Evolutionary conservation across 1,140 invertebrate species (phyloP).

Genomic region (Drosophila oshimai): DNA sequence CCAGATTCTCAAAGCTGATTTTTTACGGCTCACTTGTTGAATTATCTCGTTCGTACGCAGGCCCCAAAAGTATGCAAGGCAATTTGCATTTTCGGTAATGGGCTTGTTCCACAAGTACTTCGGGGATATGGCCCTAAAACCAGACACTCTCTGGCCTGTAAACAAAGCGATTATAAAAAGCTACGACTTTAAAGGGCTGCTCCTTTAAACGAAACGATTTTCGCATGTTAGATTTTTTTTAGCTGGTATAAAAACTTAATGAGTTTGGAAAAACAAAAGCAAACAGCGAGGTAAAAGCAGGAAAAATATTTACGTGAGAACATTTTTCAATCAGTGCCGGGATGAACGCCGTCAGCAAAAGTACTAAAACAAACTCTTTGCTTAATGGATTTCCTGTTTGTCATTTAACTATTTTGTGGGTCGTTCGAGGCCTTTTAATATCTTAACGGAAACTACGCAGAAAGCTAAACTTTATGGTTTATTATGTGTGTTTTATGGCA

Average conservation of each 20-base stretch:
- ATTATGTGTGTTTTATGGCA: constrained; percentile 17
- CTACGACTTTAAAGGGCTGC: constrained; percentile 1
- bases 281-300: constrained; percentile 8
- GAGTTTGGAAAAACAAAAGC: constrained; percentile 5
- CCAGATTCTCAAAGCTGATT: not conserved
- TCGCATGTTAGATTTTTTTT: no score
- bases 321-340: constrained; percentile 24
- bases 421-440: not conserved
- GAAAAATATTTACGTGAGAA: constrained; percentile 31
- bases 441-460: constrained; percentile 3
- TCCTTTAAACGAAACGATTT: constrained; percentile 40
- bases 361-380: constrained; percentile 15
- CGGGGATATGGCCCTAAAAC: constrained; percentile 14
- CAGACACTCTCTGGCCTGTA: constrained; percentile 7
- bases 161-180: constrained; percentile 34
- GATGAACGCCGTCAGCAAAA: constrained; percentile 5
- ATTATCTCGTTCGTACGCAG: constrained; percentile 8
- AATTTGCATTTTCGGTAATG: constrained; percentile 60
- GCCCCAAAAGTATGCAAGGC: constrained; percentile 37
- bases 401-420: constrained; percentile 24
- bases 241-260: constrained; percentile 44
- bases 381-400: constrained; percentile 54
- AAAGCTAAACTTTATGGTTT: constrained; percentile 30
- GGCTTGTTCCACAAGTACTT: constrained; percentile 37
- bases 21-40: constrained; percentile 26